These are phyloP conservation scores for Eumacrocentrus americanus DNA, from an alignment of 2,888 invertebrate species.

Conservation along the genomic window DNA sequence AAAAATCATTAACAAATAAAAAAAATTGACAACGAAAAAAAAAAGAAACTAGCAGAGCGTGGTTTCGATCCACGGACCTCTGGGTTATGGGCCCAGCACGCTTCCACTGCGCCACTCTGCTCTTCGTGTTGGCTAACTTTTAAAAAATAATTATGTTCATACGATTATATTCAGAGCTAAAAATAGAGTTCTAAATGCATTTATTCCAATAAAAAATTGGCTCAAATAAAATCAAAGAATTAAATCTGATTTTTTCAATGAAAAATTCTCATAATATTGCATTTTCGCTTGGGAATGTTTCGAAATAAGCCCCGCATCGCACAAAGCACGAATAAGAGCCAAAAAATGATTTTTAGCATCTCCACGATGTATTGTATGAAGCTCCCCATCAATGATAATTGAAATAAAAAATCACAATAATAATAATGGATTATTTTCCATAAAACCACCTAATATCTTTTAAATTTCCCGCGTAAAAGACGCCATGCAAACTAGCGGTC, in stretches of 20 bases:
- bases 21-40: background rate
- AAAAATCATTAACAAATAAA: background rate
- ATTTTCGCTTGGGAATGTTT: no score
- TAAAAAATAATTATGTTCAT: background rate
- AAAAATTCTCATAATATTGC: no score
- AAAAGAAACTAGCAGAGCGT: slow-evolving; percentile 27
- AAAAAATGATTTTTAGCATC: no score
- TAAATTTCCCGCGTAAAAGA: background rate
- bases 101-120: slow-evolving; percentile 64
- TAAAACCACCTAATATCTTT: background rate
- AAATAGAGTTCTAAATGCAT: background rate
- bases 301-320: no score
- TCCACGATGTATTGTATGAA: no score
- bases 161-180: no score
- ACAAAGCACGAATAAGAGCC: no score
- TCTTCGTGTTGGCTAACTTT: slow-evolving; percentile 27
- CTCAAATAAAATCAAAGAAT: no score
- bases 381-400: no score
- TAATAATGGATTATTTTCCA: background rate
- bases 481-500: background rate
- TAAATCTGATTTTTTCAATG: no score
- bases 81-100: slow-evolving; percentile 64
- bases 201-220: no score
- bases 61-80: slow-evolving; percentile 61
- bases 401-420: background rate